Base-by-base conservation (phyloP, 2,888 invertebrate species). In the Zeuzera pyrina region DNA sequence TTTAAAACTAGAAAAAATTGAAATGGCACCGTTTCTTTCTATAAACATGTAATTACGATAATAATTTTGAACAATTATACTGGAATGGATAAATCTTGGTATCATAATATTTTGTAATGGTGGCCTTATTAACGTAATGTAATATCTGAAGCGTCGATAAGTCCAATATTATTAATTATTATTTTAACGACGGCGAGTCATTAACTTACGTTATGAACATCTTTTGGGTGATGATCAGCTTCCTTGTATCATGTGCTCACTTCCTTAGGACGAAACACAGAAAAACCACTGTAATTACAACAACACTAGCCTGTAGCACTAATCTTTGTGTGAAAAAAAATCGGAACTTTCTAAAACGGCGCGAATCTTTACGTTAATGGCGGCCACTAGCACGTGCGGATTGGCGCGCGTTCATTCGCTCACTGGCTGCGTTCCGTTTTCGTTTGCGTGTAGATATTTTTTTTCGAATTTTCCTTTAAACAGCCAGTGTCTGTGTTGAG, bases 151-250 rank as follows among this genome's bases (percentile, higher is more conserved):
- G n/a, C n/a, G n/a, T n/a, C n/a, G n/a, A 24, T 24, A 31, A 11
- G 29, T 26, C 30, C 31, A 29, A 33, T 36, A 52, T 38, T 45
- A 34, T 52, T 57, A 54, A 60, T 57, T 49, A 49, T 33, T 34
- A 57, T 53, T 52, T 52, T 47, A 52, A 64, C 52, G 56, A 57
- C 49, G 37, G 35, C 43, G 12, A 41, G 38, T 50, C 35, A 43
- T 47, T 48, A 43, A 76, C 79, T 78, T 55, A 81, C 81, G 77
- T 74, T 77, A 79, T 78, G 60, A 79, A 76, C 81, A 81, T 81
- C 55, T 69, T 29, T 53, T 38, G 40, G 54, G 51, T 54, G 55
- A n/a, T 30, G 28, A 47, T 64, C 62, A 67, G 62, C 64, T 72
- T 70, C 69, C 68, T 61, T 57, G 56, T 64, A 46, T 56, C 68